These are phyloP conservation scores for Phalacrocorax brasilianus DNA, from an alignment of 2,113 vertebrate genomes.

Conservation along the genomic window DNA sequence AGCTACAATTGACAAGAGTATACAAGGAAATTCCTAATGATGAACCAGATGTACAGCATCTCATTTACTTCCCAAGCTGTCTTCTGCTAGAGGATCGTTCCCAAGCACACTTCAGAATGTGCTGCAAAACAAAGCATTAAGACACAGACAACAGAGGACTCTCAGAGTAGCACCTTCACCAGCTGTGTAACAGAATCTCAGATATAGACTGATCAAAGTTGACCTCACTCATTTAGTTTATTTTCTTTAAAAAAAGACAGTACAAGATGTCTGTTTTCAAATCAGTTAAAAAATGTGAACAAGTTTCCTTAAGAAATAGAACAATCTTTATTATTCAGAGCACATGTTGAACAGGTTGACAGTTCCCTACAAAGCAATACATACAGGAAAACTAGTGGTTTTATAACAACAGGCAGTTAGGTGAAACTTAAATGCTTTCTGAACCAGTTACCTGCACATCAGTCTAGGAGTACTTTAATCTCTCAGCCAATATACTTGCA, in stretches of 20 bases:
- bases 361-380: conserved; percentile 68
- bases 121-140: neutral
- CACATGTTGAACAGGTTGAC: conserved; percentile 67
- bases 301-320: conserved; percentile 76
- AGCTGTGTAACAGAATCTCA: neutral
- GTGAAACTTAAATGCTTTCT: conserved; percentile 43
- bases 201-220: neutral
- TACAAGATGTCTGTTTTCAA: neutral
- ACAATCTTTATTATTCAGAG: conserved; percentile 78
- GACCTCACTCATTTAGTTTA: conserved; percentile 19
- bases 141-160: neutral
- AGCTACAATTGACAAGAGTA: neutral
- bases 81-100: neutral
- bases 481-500: neutral
- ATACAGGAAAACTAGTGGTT: conserved; percentile 67
- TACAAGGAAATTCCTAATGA: neutral
- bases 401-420: conserved; percentile 66
- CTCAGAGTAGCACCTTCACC: neutral
- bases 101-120: neutral
- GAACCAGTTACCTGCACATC: conserved; percentile 61
- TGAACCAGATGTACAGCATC: neutral
- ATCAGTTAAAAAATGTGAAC: conserved; percentile 68
- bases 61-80: neutral
- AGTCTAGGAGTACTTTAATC: neutral
- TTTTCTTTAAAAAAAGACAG: neutral